These are phyloP conservation scores for Drosophila malerkotliana DNA, from an alignment of 1,140 invertebrate genomes.

Conservation along the genomic window DNA sequence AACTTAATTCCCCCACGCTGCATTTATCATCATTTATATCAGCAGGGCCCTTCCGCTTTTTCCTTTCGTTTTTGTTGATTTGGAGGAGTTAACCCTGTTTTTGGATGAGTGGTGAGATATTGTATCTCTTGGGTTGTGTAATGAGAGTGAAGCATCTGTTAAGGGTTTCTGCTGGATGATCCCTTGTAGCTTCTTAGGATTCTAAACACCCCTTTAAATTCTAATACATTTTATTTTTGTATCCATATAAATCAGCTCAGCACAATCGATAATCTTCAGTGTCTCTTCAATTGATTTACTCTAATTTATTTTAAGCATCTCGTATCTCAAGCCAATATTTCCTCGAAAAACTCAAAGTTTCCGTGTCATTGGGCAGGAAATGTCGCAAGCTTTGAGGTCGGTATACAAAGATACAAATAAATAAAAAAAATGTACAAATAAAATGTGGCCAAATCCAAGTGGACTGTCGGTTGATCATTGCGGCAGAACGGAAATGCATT, in stretches of 20 bases:
- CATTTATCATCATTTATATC: conserved; percentile 68
- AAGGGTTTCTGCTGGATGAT: neutral
- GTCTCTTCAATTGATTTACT: conserved; percentile 33
- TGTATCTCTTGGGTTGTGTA: conserved; percentile 18
- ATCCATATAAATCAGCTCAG: neutral
- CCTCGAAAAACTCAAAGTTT: conserved; percentile 37
- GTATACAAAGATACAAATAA: conserved; percentile 17
- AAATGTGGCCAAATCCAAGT: conserved; percentile 26
- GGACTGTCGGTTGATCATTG: conserved; percentile 55
- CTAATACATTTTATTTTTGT: neutral
- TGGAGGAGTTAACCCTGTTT: conserved; percentile 19
- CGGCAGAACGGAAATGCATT: conserved; percentile 65
- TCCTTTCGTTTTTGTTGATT: neutral
- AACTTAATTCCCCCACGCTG: conserved; percentile 51
- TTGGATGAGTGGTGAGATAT: conserved; percentile 31
- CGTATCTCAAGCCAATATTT: neutral
- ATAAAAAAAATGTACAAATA: too few relatives aligned
- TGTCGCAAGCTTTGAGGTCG: conserved; percentile 33
- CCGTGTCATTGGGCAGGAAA: conserved; percentile 48
- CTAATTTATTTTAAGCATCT: conserved; percentile 37
- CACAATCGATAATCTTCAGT: conserved; percentile 27
- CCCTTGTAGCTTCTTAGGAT: neutral
- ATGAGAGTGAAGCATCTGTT: conserved; percentile 22
- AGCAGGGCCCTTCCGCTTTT: conserved; percentile 25
- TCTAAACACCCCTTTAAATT: neutral